These are phyloP conservation scores for Cydia splendana DNA, from an alignment of 1,140 invertebrate species.

Conservation along the genomic window DNA sequence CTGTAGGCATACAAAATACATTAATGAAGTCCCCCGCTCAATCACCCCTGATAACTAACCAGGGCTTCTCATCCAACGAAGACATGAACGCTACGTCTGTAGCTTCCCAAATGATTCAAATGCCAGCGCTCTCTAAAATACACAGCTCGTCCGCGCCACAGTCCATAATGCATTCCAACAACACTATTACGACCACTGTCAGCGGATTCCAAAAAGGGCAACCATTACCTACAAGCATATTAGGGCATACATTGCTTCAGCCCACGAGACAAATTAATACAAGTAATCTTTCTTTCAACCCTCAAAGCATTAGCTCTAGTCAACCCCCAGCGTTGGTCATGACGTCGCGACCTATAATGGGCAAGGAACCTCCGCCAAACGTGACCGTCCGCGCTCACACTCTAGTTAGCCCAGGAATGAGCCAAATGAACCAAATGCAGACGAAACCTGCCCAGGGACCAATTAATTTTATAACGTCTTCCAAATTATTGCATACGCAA, in stretches of 20 bases:
- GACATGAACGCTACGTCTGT: constrained; percentile 54
- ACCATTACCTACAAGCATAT: constrained; percentile 71
- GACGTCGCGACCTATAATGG: constrained; percentile 71
- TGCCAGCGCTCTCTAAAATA: constrained; percentile 78
- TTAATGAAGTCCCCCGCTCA: constrained; percentile 72
- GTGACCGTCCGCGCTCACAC: constrained; percentile 72
- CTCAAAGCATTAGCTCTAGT: constrained; percentile 76
- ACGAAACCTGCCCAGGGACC: constrained; percentile 54
- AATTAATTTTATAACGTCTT: constrained; percentile 75
- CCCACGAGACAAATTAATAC: constrained; percentile 69
- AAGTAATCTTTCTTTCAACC: constrained; percentile 73
- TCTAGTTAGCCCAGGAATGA: constrained; percentile 62
- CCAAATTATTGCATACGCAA: constrained; percentile 80
- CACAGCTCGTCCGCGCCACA: constrained; percentile 58
- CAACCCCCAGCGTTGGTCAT: constrained; percentile 79
- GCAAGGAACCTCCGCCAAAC: constrained; percentile 69
- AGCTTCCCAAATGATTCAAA: constrained; percentile 75
- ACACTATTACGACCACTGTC: constrained; percentile 69
- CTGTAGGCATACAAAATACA: constrained; percentile 59
- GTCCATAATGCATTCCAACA: constrained; percentile 65
- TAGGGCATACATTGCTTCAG: constrained; percentile 75
- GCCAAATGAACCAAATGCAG: constrained; percentile 65
- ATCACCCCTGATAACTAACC: constrained; percentile 61
- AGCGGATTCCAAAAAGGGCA: constrained; percentile 65
- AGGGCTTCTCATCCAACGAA: constrained; percentile 54